Conservation (phyloP, 2,888 invertebrate genomes). For the Sepioteuthis lessoniana region DNA sequence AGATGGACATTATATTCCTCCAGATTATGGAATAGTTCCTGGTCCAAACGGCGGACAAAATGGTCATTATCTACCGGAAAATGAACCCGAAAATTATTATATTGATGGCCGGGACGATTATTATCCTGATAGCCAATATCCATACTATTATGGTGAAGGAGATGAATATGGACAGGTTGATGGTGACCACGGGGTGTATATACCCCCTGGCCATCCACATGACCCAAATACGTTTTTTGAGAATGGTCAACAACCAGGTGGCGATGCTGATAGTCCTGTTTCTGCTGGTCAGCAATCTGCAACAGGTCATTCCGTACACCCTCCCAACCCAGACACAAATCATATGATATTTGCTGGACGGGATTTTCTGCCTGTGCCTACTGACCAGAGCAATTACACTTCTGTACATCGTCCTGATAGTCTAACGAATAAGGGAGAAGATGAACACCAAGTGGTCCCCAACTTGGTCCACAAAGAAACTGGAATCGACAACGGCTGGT, state of each 20-base stretch:
- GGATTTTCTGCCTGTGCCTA: neutral
- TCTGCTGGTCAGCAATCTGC: neutral
- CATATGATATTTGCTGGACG: neutral
- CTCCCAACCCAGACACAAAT: neutral
- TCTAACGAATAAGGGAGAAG: neutral
- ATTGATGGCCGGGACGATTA: neutral
- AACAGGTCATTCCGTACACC: neutral
- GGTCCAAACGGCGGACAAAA: neutral
- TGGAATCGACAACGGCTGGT: neutral
- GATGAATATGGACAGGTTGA: neutral
- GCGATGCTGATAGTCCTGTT: neutral
- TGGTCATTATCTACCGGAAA: neutral
- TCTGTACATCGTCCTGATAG: neutral
- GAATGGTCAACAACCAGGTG: neutral
- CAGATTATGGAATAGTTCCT: neutral
- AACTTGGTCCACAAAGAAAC: neutral
- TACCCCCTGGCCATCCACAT: neutral
- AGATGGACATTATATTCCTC: neutral
- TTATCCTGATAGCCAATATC: neutral
- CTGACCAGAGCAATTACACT: neutral
- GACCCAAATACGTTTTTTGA: neutral
- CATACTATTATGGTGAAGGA: neutral
- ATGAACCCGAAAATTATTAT: neutral
- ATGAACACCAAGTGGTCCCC: neutral
- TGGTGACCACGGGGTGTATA: neutral